Evolutionary conservation across 2,797 vertebrate species (phyloP).

Genomic region (Spheniscus humboldti): DNA sequence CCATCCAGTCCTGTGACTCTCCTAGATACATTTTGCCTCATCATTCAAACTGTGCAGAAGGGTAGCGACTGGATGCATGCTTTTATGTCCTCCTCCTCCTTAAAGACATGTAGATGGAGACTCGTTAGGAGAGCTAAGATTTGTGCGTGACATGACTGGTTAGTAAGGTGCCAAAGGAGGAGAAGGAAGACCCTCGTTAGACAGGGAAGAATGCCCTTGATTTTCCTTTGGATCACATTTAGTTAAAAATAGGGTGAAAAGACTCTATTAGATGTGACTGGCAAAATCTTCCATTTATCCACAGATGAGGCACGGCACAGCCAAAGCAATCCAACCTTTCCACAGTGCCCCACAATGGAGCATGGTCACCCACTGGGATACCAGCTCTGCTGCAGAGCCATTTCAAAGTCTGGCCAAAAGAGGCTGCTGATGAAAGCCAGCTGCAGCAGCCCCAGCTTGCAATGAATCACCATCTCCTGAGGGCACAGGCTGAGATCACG

Average conservation of each 20-base stretch:
- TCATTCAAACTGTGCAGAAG: background rate
- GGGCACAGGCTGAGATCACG: background rate
- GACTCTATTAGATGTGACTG: background rate
- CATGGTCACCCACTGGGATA: background rate
- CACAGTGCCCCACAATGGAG: background rate
- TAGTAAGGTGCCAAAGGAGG: background rate
- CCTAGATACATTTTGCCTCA: background rate
- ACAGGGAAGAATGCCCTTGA: background rate
- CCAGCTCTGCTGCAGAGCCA: background rate
- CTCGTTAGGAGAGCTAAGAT: background rate
- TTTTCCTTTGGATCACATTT: background rate
- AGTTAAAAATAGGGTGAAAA: background rate
- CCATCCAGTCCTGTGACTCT: background rate
- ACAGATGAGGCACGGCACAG: background rate
- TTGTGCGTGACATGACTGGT: background rate
- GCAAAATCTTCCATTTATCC: background rate
- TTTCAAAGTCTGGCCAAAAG: background rate
- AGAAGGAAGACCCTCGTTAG: background rate
- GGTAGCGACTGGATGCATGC: background rate
- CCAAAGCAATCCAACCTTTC: background rate
- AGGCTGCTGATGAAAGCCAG: background rate
- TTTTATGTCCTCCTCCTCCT: background rate
- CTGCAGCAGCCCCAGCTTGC: background rate
- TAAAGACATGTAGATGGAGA: background rate
- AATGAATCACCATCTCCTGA: background rate